Evolutionary conservation across 2,113 vertebrate genomes (phyloP).

Genomic region (Chlamydotis undulata): DNA sequence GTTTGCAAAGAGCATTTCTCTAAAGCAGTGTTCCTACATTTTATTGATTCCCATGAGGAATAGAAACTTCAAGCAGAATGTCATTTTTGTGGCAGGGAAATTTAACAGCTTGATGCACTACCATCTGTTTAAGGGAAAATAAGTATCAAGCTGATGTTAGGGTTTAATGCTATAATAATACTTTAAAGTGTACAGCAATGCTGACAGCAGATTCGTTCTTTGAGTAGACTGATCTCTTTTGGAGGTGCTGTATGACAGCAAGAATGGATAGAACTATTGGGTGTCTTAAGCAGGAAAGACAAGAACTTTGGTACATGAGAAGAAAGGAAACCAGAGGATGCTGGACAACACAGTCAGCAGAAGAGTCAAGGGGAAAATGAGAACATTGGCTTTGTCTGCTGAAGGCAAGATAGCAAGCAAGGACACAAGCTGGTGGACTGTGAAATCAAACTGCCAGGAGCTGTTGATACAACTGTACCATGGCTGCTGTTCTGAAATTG

Average conservation of each 20-base stretch:
- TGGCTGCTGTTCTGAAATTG: background rate
- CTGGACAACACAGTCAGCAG: background rate
- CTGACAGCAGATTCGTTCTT: background rate
- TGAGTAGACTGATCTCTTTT: background rate
- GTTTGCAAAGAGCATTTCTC: background rate
- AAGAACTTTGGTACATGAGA: background rate
- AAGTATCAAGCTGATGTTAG: background rate
- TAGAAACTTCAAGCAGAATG: background rate
- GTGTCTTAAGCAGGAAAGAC: background rate
- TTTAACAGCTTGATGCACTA: slow-evolving; percentile 11
- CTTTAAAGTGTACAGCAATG: background rate
- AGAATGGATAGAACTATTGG: background rate
- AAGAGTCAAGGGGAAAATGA: background rate
- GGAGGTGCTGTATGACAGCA: background rate
- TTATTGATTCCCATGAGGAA: background rate
- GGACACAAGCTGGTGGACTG: background rate
- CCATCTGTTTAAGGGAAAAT: slow-evolving; percentile 11
- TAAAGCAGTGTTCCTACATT: background rate
- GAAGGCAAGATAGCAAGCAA: background rate
- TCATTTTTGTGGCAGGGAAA: slow-evolving; percentile 1
- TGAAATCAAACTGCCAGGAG: background rate
- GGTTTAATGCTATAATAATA: background rate
- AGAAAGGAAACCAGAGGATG: background rate
- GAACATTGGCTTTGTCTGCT: background rate
- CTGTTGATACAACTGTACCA: background rate